Evolutionary conservation across 2,797 vertebrate genomes (phyloP).

Genomic region (Propithecus deckenii): DNA sequence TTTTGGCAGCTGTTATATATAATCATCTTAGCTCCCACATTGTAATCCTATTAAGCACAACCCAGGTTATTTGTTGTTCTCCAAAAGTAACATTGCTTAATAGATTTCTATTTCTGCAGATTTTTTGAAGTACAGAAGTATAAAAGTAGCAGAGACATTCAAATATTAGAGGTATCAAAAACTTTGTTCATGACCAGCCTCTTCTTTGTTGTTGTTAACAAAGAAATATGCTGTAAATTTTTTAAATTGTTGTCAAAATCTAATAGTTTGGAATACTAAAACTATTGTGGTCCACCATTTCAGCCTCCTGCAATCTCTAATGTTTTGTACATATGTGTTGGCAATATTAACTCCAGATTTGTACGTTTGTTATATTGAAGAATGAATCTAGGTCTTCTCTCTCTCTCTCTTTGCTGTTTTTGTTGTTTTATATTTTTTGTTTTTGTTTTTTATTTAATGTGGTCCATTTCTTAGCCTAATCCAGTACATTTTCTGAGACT

Average conservation of each 20-base stretch:
- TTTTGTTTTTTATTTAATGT: background rate
- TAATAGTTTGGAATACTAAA: background rate
- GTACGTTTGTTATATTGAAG: background rate
- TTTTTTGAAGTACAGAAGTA: background rate
- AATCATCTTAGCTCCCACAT: background rate
- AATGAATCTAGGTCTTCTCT: background rate
- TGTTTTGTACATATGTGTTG: background rate
- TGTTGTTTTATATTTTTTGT: background rate
- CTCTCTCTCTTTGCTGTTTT: background rate
- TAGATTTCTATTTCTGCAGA: background rate
- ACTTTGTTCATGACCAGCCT: background rate
- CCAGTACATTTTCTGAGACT: background rate
- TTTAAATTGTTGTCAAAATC: background rate
- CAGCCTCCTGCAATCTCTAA: background rate
- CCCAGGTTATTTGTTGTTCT: background rate
- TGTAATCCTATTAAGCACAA: background rate
- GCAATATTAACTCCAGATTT: background rate
- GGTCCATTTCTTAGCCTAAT: background rate
- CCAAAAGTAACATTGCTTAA: background rate
- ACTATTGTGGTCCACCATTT: background rate
- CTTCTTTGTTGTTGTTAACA: background rate
- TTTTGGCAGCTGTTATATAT: background rate
- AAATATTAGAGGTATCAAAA: background rate
- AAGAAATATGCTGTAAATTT: background rate
- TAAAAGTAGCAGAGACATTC: background rate